Conservation (phyloP, 2,113 vertebrate species). For the Microtus ochrogaster region DNA sequence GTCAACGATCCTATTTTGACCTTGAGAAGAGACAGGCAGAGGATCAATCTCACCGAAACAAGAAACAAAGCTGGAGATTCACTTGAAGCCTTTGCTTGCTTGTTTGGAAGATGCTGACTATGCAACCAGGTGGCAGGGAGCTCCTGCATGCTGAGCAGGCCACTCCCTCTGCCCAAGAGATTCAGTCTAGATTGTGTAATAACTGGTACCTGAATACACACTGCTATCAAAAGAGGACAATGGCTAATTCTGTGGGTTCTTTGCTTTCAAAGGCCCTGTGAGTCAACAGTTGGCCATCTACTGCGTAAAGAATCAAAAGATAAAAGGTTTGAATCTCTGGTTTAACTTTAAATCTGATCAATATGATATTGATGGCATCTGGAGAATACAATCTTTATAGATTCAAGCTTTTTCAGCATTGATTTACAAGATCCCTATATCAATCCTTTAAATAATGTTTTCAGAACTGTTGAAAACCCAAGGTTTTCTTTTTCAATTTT, state of each 20-base stretch:
- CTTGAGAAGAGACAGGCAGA: neutral
- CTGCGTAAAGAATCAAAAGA: neutral
- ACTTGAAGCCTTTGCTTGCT: neutral
- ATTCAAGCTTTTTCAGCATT: conserved; percentile 12
- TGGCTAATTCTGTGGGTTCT: neutral
- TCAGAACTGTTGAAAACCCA: conserved; percentile 24
- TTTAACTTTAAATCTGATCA: conserved; percentile 41
- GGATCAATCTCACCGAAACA: neutral
- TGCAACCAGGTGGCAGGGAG: neutral
- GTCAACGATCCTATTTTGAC: neutral
- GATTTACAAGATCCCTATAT: neutral
- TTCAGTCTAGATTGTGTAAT: neutral
- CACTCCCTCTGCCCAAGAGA: neutral
- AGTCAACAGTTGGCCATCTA: neutral
- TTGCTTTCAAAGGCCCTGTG: neutral
- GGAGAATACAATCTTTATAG: neutral
- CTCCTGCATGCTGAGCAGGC: neutral
- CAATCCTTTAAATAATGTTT: neutral
- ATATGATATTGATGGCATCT: neutral
- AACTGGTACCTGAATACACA: neutral
- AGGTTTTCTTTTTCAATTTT: neutral
- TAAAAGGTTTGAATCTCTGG: neutral
- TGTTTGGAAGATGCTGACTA: neutral
- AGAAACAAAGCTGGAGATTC: conserved; percentile 1
- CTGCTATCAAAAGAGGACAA: neutral